These are phyloP conservation scores for Thunnus maccoyii DNA, from an alignment of 2,113 vertebrate genomes.

Conservation along the genomic window DNA sequence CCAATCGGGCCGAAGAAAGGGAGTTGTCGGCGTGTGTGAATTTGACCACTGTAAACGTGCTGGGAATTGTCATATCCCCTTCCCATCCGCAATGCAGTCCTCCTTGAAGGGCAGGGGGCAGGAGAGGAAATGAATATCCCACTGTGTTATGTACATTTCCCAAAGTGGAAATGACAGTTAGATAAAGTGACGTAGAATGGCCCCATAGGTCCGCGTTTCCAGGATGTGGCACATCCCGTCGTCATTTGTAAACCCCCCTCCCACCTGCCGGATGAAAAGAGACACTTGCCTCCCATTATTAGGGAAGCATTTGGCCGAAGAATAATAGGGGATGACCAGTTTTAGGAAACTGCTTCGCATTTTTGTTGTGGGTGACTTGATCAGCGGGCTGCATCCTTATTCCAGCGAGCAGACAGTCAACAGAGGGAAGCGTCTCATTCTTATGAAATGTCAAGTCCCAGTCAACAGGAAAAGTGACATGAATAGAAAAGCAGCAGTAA, in stretches of 20 bases:
- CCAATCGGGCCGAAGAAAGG: slow-evolving; percentile 10
- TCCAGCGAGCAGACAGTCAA: slow-evolving; percentile 18
- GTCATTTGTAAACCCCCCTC: slow-evolving; percentile 46
- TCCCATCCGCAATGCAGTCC: slow-evolving; percentile 75
- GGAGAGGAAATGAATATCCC: slow-evolving; percentile 63
- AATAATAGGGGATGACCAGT: slow-evolving; percentile 46
- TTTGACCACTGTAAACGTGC: slow-evolving; percentile 70
- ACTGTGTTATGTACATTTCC: slow-evolving; percentile 60
- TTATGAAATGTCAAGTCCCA: slow-evolving; percentile 52
- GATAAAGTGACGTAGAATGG: slow-evolving; percentile 59
- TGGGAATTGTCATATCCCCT: slow-evolving; percentile 70
- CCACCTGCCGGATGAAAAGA: slow-evolving; percentile 62
- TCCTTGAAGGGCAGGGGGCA: slow-evolving; percentile 61
- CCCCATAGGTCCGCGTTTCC: slow-evolving; percentile 49
- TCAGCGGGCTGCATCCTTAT: neutral
- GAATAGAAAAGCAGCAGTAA: slow-evolving; percentile 59
- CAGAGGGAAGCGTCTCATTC: slow-evolving; percentile 31
- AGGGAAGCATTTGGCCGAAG: slow-evolving; percentile 28
- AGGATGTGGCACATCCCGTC: slow-evolving; percentile 73
- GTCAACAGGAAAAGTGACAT: slow-evolving; percentile 67
- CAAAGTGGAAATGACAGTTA: slow-evolving; percentile 68
- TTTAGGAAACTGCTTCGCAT: slow-evolving; percentile 54
- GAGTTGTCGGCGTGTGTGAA: slow-evolving; percentile 47
- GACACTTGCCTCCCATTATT: slow-evolving; percentile 41
- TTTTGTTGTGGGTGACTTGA: slow-evolving; percentile 14